A percentile compares a stretch with the other conserved stretches of the same genome.
Conservation (phyloP, 1,140 invertebrate species). For the Pseudomyrmex concolor region DNA sequence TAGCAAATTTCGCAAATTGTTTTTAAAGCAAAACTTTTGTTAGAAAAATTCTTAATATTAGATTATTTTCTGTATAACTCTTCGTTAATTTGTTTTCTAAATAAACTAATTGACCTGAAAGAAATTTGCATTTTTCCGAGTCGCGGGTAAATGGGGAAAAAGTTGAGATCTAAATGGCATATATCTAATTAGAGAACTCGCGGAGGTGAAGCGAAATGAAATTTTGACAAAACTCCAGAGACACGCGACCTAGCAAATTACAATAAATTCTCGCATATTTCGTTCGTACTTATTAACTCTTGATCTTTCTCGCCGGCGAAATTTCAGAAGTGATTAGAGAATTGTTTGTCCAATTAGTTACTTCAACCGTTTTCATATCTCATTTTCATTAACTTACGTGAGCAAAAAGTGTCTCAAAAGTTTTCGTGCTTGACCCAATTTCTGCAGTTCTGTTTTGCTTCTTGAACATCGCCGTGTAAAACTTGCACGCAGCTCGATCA, state of each 20-base stretch:
- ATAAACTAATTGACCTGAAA: not conserved
- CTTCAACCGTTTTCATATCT: not conserved
- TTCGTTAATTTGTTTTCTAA: not conserved
- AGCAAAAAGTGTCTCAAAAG: not conserved
- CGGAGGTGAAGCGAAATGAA: constrained; percentile 18
- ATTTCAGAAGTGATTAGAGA: constrained; percentile 22
- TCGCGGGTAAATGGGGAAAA: not conserved
- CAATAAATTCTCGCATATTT: constrained; percentile 11
- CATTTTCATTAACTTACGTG: not conserved
- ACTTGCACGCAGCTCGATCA: constrained; percentile 1
- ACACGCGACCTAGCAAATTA: constrained; percentile 16
- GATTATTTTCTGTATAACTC: not conserved
- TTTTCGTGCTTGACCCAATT: not conserved
- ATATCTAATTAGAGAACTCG: constrained; percentile 2
- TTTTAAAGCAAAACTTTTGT: not conserved
- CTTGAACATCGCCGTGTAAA: not conserved
- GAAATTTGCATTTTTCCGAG: not conserved
- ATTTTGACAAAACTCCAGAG: constrained; percentile 1
- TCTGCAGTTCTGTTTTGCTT: not conserved
- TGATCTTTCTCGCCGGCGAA: not conserved
- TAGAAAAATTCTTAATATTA: not conserved
- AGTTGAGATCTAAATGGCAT: constrained; percentile 3
- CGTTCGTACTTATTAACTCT: not conserved
- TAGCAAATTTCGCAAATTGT: not conserved
- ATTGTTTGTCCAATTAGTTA: constrained; percentile 12